Base-by-base conservation (phyloP, 1,140 invertebrate genomes). In the Stegodyphus dumicola region DNA sequence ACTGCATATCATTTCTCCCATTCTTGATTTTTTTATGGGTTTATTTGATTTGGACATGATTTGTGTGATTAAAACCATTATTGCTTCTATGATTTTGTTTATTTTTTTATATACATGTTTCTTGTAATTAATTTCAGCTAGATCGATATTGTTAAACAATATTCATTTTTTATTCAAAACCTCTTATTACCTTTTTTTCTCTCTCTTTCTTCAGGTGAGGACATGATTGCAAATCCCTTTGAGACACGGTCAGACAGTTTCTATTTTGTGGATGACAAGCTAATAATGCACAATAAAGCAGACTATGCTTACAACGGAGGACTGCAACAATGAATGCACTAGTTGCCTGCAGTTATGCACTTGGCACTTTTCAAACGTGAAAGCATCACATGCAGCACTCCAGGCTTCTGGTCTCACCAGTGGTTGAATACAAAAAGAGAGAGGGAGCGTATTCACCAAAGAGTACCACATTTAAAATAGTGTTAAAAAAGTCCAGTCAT, bases 251-350 rank as follows among this genome's bases (percentile, higher is more conserved):
- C 97, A 0, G 98, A 99, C 91, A 98, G 97, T 89, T 99, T 99
- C 92, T 99, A 99, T 91, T 99, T 99, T 92, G 97, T 99, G 67
- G 97, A 99, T 90, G 95, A 99, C 91, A 93, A 94, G 90, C 93
- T 99, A 71, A 96, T 99, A 79, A 99, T 99, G 98, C 98, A 99
- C 92, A 99, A 99, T 91, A 99, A 99, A 93, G 98, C 97, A 64
- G 97, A 98, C 90, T 99, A 99, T 92, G 95, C 96, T 49, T 99
- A 98, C 90, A 95, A 96, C 90, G 95, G 95, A 51, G 88, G 87
- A 18, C 52, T 87, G 33, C 87, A 87, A 65, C 86, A 87, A 56
- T 87, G 83, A 77, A 60, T 49, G 52, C 65, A 77, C n/a, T 15
- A 54, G 11, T 51, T 18, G 67, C 53, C 69, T 73, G 69, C 56